Evolutionary conservation across 2,888 invertebrate genomes (phyloP).

Genomic region (Idaea aversata): DNA sequence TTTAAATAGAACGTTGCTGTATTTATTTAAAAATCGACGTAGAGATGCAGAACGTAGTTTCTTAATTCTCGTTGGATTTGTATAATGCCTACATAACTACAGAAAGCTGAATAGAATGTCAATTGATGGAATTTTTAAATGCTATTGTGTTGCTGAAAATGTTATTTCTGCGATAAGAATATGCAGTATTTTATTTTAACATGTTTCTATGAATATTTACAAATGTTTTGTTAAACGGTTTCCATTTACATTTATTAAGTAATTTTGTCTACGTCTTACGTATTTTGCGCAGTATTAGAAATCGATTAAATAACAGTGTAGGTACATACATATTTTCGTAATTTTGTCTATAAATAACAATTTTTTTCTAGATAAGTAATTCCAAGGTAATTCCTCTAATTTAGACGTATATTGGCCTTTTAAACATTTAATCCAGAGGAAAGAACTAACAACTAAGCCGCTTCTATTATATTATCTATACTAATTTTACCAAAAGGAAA

Average conservation of each 20-base stretch:
- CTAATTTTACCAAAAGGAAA: no score
- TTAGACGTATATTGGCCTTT: no score
- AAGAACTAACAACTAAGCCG: no score
- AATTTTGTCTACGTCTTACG: not conserved
- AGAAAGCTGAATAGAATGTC: not conserved
- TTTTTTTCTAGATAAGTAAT: no score
- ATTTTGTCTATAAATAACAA: no score
- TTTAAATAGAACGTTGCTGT: slow-evolving; percentile 47
- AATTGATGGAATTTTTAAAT: not conserved
- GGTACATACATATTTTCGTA: no score
- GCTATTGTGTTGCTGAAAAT: not conserved
- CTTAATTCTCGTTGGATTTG: not conserved
- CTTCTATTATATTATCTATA: no score
- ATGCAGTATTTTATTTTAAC: not conserved
- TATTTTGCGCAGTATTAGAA: not conserved
- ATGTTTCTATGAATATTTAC: not conserved
- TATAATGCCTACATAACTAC: not conserved
- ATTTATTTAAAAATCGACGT: not conserved
- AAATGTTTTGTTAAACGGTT: not conserved
- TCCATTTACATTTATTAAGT: not conserved
- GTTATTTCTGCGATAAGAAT: not conserved
- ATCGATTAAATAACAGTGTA: not conserved
- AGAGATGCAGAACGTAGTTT: not conserved
- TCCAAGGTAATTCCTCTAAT: no score
- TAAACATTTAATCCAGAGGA: no score